Base-by-base conservation (phyloP, 2,888 invertebrate species). In the Deilephila porcellus region DNA sequence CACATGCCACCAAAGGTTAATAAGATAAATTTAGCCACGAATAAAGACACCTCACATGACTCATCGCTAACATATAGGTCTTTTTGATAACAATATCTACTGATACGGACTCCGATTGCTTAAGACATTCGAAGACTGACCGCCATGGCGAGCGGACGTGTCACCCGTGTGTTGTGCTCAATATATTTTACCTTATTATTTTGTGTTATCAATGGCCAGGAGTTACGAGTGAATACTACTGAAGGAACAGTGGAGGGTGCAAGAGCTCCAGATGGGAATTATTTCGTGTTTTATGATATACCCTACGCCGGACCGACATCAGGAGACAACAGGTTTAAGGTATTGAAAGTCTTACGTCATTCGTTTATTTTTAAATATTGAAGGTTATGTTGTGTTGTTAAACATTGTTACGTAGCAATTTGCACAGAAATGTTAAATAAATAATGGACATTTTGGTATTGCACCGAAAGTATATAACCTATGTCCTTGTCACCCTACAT, bases 301-400 rank as follows among this genome's bases (percentile, higher is more conserved):
- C 90, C 90, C n/a, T 94, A 94, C 73, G 93, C 88, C 0, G 90
- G 87, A 0, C 77, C 82, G 0, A 82, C 87, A 5, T 76, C 83
- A 3, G 89, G 90, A 2, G 81, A 76, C 3, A 90, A 90, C 75
- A 82, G 91, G 76, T 91, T 88, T 80, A 91, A 90, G 88, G 91
- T 91, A 80, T 53, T 0, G 1, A 19, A n/a, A n/a, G 5, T n/a
- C n/a, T 56, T 56, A 56, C 14, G 56, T 56, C 56, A 56, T 56
- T 5, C 56, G 6, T n/a, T 56, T 56, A n/a, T 56, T n/a, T 56
- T 56, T n/a, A 56, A n/a, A 4, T 6, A 3, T n/a, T 56, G 56
- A 56, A 56, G 56, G 56, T 56, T 56, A 56, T n/a, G 19, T n/a
- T n/a, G 56, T 56, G 56, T 56, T 56, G 56, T 56, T 56, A n/a